A percentile compares a stretch with the other conserved stretches of the same genome.
phyloP scores from a whole-genome alignment of 2,888 invertebrate genomes.

The Nephrotoma flavescens region DNA sequence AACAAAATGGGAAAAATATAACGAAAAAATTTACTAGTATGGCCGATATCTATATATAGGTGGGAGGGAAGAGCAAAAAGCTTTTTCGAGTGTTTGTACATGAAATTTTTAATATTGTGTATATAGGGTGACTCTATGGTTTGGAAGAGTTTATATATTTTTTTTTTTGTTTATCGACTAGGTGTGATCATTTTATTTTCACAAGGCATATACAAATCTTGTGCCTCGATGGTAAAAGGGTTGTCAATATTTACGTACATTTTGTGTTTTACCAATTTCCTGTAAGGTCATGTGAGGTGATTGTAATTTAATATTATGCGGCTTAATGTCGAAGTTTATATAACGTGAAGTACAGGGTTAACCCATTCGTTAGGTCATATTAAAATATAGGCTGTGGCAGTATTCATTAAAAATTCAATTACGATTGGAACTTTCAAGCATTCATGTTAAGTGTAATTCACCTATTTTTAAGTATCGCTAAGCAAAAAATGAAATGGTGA shows the following conservation, averaged over 20 bases:
- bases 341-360: too few species aligned
- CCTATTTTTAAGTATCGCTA: too few species aligned
- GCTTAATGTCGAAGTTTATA: too few species aligned
- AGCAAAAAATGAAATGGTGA: too few species aligned
- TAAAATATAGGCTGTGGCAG: too few species aligned
- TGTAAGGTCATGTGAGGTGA: too few species aligned
- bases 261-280: neutral
- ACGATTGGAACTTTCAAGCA: too few species aligned
- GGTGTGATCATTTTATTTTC: neutral
- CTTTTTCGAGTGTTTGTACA: neutral
- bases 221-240: neutral
- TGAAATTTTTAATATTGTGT: neutral
- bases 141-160: neutral
- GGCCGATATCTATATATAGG: neutral
- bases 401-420: too few species aligned
- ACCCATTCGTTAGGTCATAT: too few species aligned
- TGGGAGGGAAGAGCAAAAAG: neutral
- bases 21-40: neutral
- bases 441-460: too few species aligned
- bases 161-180: neutral
- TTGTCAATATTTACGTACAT: neutral
- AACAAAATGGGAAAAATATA: neutral
- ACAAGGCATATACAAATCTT: neutral
- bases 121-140: neutral
- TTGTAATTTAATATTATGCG: too few species aligned